Conservation (phyloP, 2,888 invertebrate species). For the Nipponacmea schrenckii region DNA sequence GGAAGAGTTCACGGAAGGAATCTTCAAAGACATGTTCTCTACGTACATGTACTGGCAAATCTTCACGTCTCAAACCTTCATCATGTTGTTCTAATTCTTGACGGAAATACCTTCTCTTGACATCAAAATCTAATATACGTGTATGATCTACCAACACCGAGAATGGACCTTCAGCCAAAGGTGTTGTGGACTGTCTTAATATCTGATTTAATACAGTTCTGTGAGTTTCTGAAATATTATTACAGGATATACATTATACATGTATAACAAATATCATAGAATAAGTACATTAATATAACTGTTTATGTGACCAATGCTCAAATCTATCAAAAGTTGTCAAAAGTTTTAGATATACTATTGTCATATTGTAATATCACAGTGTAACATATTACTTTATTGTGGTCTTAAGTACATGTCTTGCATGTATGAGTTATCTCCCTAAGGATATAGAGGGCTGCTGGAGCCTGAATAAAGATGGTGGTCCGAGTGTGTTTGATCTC, state of each 20-base stretch:
- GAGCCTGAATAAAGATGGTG: too few relatives aligned
- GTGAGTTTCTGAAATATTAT: constrained; percentile 77
- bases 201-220: constrained; percentile 90
- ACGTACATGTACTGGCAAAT: constrained; percentile 86
- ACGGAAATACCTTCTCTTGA: constrained; percentile 86
- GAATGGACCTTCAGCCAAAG: constrained; percentile 86
- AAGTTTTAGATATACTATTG: too few relatives aligned
- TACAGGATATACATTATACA: background rate
- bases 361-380: too few relatives aligned
- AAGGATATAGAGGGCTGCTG: too few relatives aligned
- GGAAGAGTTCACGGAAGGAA: constrained; percentile 86
- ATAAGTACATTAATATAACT: too few relatives aligned
- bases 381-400: too few relatives aligned
- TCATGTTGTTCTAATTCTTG: constrained; percentile 87
- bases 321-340: too few relatives aligned
- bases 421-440: too few relatives aligned
- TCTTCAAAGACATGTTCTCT: constrained; percentile 88
- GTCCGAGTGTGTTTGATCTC: too few relatives aligned
- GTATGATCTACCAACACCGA: constrained; percentile 88
- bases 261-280: background rate
- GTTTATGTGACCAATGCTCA: too few relatives aligned
- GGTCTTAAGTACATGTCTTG: too few relatives aligned
- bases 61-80: constrained; percentile 75
- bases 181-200: constrained; percentile 78
- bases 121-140: constrained; percentile 87